Conservation (phyloP, 2,888 invertebrate genomes). For the Brenthis hecate region DNA sequence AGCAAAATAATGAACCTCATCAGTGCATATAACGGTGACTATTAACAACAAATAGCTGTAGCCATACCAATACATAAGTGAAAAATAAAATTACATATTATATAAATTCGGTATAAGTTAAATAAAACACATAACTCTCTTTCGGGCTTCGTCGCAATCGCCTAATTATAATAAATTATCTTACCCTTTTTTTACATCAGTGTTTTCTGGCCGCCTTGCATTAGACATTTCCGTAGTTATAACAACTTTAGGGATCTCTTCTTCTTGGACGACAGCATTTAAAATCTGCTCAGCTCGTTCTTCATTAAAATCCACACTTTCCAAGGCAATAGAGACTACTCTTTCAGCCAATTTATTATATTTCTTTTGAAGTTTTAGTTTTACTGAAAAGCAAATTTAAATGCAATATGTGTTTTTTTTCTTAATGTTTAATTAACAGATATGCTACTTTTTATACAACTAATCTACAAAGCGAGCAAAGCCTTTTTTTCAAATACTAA, state of each 20-base stretch:
- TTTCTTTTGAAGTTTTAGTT: slow-evolving; percentile 85
- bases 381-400: slow-evolving; percentile 79
- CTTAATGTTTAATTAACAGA: too few relatives aligned
- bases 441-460: neutral
- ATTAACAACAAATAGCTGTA: too few relatives aligned
- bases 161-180: slow-evolving; percentile 27
- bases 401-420: too few relatives aligned
- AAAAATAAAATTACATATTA: too few relatives aligned
- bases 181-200: slow-evolving; percentile 60
- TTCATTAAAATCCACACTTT: slow-evolving; percentile 93
- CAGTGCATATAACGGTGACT: neutral
- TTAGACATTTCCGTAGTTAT: slow-evolving; percentile 50
- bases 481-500: too few relatives aligned
- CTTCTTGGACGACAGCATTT: slow-evolving; percentile 87
- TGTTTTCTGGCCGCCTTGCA: slow-evolving; percentile 43
- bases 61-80: too few relatives aligned
- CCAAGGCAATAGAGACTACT: slow-evolving; percentile 91
- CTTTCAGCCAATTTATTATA: slow-evolving; percentile 90
- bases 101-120: too few relatives aligned
- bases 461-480: neutral
- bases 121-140: too few relatives aligned
- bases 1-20: too few relatives aligned
- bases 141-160: too few relatives aligned
- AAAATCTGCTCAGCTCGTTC: slow-evolving; percentile 91
- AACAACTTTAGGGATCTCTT: slow-evolving; percentile 60